Evolutionary conservation across 23 tunicate species (phyloP), one percentile per base, ranked within the genome.

Genomic region (Corella eumyota): DNA sequence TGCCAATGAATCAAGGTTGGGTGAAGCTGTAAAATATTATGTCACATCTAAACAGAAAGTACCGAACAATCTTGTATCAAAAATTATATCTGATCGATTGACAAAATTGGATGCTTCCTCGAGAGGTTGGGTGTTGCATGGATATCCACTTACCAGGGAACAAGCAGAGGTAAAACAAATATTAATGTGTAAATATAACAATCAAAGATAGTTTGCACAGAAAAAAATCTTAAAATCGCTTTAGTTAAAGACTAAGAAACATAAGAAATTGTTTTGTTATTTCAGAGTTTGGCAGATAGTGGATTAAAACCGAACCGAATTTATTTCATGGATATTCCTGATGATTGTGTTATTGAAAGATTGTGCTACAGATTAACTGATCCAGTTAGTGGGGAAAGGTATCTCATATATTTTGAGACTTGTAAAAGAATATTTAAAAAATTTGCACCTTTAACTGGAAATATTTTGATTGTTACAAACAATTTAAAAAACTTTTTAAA

Each of bases 381-480:
- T 46, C 98, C 98, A 9, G 63, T 90, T 40, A 90, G 81, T 45
- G 98, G 98, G 11, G 96, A 88, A 40, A 78, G 96, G 87, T 62
- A 4, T 73, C 9, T 0, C 27, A 60, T n/a, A n/a, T n/a, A n/a
- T n/a, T n/a, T 20, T n/a, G n/a, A n/a, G n/a, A n/a, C n/a, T n/a
- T n/a, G n/a, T n/a, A n/a, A n/a, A n/a, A n/a, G n/a, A n/a, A n/a
- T n/a, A n/a, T n/a, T n/a, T n/a, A n/a, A n/a, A n/a, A n/a, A n/a
- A n/a, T n/a, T n/a, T n/a, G n/a, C n/a, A n/a, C n/a, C n/a, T n/a
- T n/a, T n/a, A n/a, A n/a, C n/a, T n/a, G n/a, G n/a, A n/a, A n/a
- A n/a, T n/a, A n/a, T n/a, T n/a, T n/a, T n/a, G n/a, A n/a, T n/a
- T n/a, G n/a, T n/a, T n/a, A n/a, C n/a, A n/a, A n/a, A n/a, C n/a